Evolutionary conservation across 2,888 invertebrate genomes (phyloP).

Genomic region (Phortica magna): DNA sequence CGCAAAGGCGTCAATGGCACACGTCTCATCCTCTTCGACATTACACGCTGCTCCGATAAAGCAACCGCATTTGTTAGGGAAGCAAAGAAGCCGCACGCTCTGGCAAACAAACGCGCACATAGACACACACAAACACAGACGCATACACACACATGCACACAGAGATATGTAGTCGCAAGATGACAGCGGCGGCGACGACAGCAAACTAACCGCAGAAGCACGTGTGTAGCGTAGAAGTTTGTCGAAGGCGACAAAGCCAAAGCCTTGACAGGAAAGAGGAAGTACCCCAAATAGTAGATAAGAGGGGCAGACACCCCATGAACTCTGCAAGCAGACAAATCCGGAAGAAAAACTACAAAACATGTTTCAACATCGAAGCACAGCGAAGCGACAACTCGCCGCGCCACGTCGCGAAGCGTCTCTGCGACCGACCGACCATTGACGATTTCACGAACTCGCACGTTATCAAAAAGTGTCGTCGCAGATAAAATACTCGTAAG

Average conservation of each 20-base stretch:
- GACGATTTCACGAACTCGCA: not conserved
- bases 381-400: not conserved
- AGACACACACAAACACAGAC: conserved; percentile 32
- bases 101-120: conserved; percentile 39
- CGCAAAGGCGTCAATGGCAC: conserved; percentile 29
- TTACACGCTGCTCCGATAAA: not conserved
- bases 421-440: not conserved
- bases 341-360: conserved; percentile 60
- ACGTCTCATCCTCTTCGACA: not conserved
- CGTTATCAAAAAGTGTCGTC: conserved; percentile 59
- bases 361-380: conserved; percentile 58
- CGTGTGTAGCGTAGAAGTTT: conserved; percentile 45
- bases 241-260: not conserved
- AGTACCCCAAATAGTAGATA: conserved; percentile 34
- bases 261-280: conserved; percentile 16
- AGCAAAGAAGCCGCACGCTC: conserved; percentile 61
- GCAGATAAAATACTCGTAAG: conserved; percentile 50
- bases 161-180: not conserved
- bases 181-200: conserved; percentile 43
- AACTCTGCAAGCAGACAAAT: conserved; percentile 41
- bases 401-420: not conserved
- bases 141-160: conserved; percentile 38
- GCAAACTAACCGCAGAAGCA: conserved; percentile 63
- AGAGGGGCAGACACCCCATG: conserved; percentile 39
- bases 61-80: conserved; percentile 60